phyloP scores from a whole-genome alignment of 2,797 vertebrate species.

The Diceros bicornis region DNA sequence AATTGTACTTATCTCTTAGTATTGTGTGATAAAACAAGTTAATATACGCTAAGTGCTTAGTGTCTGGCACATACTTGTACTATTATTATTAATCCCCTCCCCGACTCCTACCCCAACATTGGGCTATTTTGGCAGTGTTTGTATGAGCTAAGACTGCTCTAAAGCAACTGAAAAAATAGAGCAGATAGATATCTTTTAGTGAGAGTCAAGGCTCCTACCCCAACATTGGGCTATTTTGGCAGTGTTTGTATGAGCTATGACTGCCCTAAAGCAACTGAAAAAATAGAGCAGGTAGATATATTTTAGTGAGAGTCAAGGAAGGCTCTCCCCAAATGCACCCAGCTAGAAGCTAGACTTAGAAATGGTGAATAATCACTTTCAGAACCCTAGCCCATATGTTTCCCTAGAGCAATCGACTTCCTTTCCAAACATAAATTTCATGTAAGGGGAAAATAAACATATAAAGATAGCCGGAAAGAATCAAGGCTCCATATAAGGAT shows the following conservation, averaged over 20 bases:
- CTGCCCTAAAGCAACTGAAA: background rate
- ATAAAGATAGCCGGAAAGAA: slow-evolving; percentile 53
- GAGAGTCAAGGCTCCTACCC: too few species aligned
- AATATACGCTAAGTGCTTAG: background rate
- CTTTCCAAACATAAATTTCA: slow-evolving; percentile 66
- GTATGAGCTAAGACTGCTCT: background rate
- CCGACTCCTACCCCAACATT: background rate
- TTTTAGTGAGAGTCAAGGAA: background rate
- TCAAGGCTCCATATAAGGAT: slow-evolving; percentile 37
- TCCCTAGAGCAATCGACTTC: slow-evolving; percentile 65
- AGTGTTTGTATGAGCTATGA: background rate
- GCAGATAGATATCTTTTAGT: background rate
- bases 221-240: background rate
- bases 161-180: background rate
- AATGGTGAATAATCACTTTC: slow-evolving; percentile 43
- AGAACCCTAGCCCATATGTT: background rate
- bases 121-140: background rate
- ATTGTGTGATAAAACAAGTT: background rate
- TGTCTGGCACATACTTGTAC: background rate
- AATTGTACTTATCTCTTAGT: background rate
- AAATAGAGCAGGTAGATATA: background rate
- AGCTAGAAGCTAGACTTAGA: background rate
- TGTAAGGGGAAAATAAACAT: slow-evolving; percentile 45
- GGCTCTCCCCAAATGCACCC: background rate
- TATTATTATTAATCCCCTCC: background rate